Evolutionary conservation across 2,888 invertebrate genomes (phyloP).

Genomic region (Deroplatys truncata): DNA sequence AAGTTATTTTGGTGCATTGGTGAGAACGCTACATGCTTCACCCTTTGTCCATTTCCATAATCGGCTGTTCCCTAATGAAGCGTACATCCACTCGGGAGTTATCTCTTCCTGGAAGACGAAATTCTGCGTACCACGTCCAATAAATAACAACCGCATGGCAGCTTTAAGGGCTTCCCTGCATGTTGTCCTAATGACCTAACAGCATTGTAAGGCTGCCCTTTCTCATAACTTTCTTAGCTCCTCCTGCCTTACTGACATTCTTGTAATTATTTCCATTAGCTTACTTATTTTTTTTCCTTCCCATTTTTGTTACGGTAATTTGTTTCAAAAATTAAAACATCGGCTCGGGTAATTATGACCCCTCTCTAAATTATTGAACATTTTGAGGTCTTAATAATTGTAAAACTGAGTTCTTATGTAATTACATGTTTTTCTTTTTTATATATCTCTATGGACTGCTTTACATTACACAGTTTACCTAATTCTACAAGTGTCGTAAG

Average conservation of each 20-base stretch:
- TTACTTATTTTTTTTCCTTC: neutral
- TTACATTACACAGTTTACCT: too few species aligned
- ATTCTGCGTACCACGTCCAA: neutral
- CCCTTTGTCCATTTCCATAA: neutral
- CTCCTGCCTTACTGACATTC: too few species aligned
- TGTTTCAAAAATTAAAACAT: neutral
- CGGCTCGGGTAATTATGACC: neutral
- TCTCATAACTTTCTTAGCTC: neutral
- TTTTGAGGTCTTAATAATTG: neutral
- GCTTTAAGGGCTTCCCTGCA: neutral
- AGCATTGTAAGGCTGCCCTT: neutral
- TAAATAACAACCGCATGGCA: neutral
- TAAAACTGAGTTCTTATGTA: too few species aligned
- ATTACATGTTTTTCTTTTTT: too few species aligned
- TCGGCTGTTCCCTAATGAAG: neutral
- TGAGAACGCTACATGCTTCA: neutral
- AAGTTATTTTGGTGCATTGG: neutral
- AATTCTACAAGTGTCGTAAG: too few species aligned
- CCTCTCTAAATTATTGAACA: too few species aligned
- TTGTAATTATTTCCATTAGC: neutral
- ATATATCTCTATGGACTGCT: too few species aligned
- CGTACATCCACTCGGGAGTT: neutral
- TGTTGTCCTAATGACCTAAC: neutral
- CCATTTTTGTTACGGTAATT: neutral
- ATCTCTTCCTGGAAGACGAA: neutral